Conservation (phyloP, 1,140 invertebrate species). For the Sipha flava region DNA sequence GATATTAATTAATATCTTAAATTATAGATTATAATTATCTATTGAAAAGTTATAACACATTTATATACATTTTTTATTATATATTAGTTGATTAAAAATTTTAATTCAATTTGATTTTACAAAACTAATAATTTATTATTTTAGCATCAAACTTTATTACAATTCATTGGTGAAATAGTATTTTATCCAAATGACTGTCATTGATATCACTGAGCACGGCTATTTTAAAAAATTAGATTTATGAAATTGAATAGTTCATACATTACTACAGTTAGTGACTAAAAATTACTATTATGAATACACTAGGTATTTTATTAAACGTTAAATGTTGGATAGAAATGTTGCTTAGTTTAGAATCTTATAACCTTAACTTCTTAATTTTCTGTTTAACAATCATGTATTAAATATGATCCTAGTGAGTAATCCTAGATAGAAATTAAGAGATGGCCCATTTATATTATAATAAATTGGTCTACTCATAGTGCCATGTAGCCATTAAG, state of each 20-base stretch:
- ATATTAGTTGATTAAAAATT: background rate
- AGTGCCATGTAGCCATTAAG: constrained; percentile 29
- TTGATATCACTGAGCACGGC: background rate
- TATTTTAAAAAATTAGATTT: constrained; percentile 4
- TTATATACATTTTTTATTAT: no score
- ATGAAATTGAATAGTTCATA: background rate
- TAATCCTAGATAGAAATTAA: constrained; percentile 24
- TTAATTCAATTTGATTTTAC: background rate
- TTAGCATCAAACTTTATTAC: background rate
- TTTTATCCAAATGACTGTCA: background rate
- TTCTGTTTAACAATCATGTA: background rate
- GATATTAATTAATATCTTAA: no score
- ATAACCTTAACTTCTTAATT: background rate
- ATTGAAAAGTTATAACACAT: no score
- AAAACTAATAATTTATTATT: background rate
- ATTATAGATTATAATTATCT: no score
- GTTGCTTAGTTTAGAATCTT: constrained; percentile 16
- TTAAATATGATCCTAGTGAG: background rate
- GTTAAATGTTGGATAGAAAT: background rate
- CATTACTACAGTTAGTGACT: background rate
- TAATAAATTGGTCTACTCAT: constrained; percentile 23
- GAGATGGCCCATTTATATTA: constrained; percentile 14
- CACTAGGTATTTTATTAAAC: background rate
- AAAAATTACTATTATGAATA: background rate
- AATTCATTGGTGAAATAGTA: background rate